Evolutionary conservation across 2,797 vertebrate genomes (phyloP).

Genomic region (Kryptopterus vitreolus): DNA sequence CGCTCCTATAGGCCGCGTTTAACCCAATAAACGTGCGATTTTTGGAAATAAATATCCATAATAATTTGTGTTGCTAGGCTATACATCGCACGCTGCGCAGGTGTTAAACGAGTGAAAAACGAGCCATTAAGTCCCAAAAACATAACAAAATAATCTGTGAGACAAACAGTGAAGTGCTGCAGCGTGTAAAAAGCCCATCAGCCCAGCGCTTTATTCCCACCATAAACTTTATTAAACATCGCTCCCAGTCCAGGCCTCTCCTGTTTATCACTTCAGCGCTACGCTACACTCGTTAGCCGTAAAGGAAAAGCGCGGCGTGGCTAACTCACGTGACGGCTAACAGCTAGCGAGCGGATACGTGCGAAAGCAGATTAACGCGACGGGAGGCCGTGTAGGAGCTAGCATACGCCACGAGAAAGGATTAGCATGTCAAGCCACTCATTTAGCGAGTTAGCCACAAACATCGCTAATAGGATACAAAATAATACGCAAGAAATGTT

Average conservation of each 20-base stretch:
- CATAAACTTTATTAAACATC: background rate
- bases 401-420: background rate
- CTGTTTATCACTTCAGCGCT: background rate
- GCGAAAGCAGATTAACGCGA: too few species aligned
- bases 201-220: background rate
- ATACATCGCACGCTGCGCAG: background rate
- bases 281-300: background rate
- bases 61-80: background rate
- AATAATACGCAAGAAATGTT: background rate
- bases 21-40: background rate
- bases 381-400: background rate
- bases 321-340: background rate
- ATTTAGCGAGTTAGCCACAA: background rate
- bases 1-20: background rate
- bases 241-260: background rate
- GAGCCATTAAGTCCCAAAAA: background rate
- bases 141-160: background rate
- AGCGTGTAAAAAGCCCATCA: background rate
- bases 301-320: background rate
- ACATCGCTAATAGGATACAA: background rate
- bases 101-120: slow-evolving; percentile 9
- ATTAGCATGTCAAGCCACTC: background rate
- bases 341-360: background rate
- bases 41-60: background rate
- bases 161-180: background rate